Evolutionary conservation across 2,113 vertebrate genomes (phyloP), one percentile per base, ranked within the genome.

Genomic region (Callithrix jacchus): DNA sequence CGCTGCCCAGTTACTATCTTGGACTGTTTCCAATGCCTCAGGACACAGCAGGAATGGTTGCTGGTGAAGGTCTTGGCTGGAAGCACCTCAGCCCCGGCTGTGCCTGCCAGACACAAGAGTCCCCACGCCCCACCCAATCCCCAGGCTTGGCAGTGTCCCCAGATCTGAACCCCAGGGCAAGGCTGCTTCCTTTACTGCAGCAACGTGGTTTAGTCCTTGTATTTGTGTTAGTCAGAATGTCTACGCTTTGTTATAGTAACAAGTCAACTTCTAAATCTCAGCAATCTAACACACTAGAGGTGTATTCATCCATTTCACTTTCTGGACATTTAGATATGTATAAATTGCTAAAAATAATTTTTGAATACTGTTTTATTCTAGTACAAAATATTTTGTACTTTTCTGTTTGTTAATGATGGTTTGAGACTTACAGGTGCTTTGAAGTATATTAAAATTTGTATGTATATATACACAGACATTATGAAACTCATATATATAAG

Each of bases 41-140:
- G 8, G 16, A 0, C 6, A 20, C 37, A 45, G 21, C 1, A 52
- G 40, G 10, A 54, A 21, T 0, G 21, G 35, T 9, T 80, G 2
- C 1, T 1, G 18, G 6, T 5, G 2, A 16, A 6, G 21, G 25
- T 47, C 2, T 2, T 9, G 17, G 6, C 37, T 54, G 18, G 23
- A 12, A 47, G 18, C 9, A 58, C 3, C 1, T 54, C 11, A 3
- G 27, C 10, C 66, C 66, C 0, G 2, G 1, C 11, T 4, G 0
- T 32, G n/a, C 40, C 32, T 37, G 2, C 12, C 1, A 4, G 25
- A 17, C 13, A 8, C 30, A 49, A 49, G 23, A 2, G 3, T 6
- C 3, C 10, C 2, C 0, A 13, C 4, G 2, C 11, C 9, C 35
- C 42, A 5, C 0, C 20, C 12, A 1, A 1, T 2, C 30, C 73